Base-by-base conservation (phyloP, 2,797 vertebrate species). In the Pangasius larnaudii region DNA sequence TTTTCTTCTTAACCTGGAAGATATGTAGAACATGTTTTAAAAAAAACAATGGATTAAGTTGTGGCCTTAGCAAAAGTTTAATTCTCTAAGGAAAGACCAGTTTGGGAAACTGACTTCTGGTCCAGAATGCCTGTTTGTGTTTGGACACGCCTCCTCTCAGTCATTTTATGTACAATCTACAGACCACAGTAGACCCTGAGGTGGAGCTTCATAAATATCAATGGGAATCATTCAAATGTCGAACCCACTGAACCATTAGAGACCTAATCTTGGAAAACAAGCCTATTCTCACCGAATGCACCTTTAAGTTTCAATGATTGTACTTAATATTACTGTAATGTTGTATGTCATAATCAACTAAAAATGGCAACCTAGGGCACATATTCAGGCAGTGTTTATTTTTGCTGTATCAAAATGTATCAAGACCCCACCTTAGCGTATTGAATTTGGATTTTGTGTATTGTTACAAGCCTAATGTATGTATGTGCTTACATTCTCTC, bases 371-470 rank as follows among this genome's bases (percentile, higher is more conserved):
- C n/a, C 49, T 19, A 10, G 19, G 3, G 16, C 7, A 56, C 6
- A 5, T 58, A 58, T 79, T 22, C 49, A 33, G 16, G n/a, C n/a
- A 56, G 33, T 22, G n/a, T 8, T 78, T 33, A 53, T 78, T 56
- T 33, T 78, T 53, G 8, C n/a, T 53, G 14, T 1, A 8, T 77
- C 19, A 80, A 6, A 94, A 94, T 93, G 92, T 91, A 90, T 91
- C 88, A 3, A n/a, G 6, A n/a, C 16, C 1, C 51, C 77, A 82
- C 27, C 58, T 39, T 36, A 22, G 2, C 7, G 46, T 87, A 69
- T 53, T 87, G n/a, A 87, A 36, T n/a, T 80, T 30, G 3, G 7
- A 85, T 85, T 89, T 67, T 88, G 85, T 90, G 58, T 91, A 11
- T 65, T 2, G 27, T 49, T 30, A 49, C 39, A n/a, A 6, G 16